Base-by-base conservation (phyloP, 2,888 invertebrate species). In the Acleris cristana region DNA sequence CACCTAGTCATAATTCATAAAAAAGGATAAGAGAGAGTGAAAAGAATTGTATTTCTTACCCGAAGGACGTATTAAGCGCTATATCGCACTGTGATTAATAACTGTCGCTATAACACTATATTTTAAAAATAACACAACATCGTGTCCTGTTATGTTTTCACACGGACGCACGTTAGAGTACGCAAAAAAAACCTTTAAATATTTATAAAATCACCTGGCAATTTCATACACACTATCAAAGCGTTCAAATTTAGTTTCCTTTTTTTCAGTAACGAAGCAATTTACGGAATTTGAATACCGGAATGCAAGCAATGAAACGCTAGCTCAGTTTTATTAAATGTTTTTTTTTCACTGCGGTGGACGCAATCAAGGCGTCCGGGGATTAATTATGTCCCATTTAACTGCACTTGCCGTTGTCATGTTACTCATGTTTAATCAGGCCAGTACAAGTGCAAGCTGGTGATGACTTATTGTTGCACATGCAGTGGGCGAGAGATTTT, bases 401-500 rank as follows among this genome's bases (percentile, higher is more conserved):
- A 49, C 61, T 48, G 57, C 61, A 66, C 63, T 63, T 62, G 57
- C 53, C 54, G 62, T 63, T 67, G 67, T 63, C 67, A 67, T 58
- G 63, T 63, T 67, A 63, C 62, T 63, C 67, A 67, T 58, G 63
- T 63, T 67, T 67, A 62, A 67, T 67, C 67, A 67, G 62, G 53
- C 63, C 51, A 61, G 44, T 52, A 52, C 66, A 65, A 65, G 44
- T 65, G 34, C 51, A 54, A 23, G 49, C 23, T 51, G 44, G 51
- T 56, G 65, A 65, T 65, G 65, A 65, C 55, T 65, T 61, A 56
- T 65, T 61, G 61, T 65, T 61, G 23, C 23, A 23, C 60, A 48
- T 23, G 23, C 26, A 18, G 59, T 48, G n/a, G n/a, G 64, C 45
- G 18, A 51, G n/a, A 19, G 21, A 48, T 58, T 34, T 58, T 18